phyloP scores from a whole-genome alignment of 2,888 invertebrate species.

The Drosophila kokeensis region DNA sequence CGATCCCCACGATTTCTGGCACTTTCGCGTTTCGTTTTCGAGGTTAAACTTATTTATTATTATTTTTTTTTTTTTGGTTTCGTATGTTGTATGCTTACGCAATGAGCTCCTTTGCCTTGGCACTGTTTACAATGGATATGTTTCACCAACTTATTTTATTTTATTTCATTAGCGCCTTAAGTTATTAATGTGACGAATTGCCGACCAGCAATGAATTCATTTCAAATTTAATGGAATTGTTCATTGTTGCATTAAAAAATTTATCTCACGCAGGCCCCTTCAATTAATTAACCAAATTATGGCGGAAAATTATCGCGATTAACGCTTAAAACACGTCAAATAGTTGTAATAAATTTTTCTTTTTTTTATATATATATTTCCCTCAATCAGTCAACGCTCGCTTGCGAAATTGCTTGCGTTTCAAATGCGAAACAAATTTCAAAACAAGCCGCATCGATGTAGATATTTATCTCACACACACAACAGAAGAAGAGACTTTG shows the following conservation, averaged over 20 bases:
- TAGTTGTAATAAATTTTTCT: conserved; percentile 18
- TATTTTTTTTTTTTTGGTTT: not conserved
- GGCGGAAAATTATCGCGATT: conserved; percentile 32
- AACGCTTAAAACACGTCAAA: conserved; percentile 35
- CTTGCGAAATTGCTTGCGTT: conserved; percentile 31
- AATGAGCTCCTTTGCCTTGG: conserved; percentile 50
- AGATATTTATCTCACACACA: conserved; percentile 34
- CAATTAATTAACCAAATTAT: conserved; percentile 32
- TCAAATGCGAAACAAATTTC: conserved; percentile 57
- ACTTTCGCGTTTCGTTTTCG: conserved; percentile 36
- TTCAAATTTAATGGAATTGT: conserved; percentile 6
- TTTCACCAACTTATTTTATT: not conserved
- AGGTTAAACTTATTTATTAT: conserved; percentile 37
- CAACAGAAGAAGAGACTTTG: conserved; percentile 21
- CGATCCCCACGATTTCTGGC: conserved; percentile 14
- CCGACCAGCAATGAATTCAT: conserved; percentile 10
- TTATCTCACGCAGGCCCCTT: conserved; percentile 63
- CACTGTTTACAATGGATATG: conserved; percentile 10
- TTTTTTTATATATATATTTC: not conserved
- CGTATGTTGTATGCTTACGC: conserved; percentile 32
- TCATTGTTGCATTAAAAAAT: not conserved
- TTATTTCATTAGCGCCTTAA: not conserved
- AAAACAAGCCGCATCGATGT: conserved; percentile 52
- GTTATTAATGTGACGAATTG: conserved; percentile 1
- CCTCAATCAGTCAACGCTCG: conserved; percentile 5